phyloP scores from a whole-genome alignment of 2,797 vertebrate genomes.

The Micropoecilia bifurca region DNA sequence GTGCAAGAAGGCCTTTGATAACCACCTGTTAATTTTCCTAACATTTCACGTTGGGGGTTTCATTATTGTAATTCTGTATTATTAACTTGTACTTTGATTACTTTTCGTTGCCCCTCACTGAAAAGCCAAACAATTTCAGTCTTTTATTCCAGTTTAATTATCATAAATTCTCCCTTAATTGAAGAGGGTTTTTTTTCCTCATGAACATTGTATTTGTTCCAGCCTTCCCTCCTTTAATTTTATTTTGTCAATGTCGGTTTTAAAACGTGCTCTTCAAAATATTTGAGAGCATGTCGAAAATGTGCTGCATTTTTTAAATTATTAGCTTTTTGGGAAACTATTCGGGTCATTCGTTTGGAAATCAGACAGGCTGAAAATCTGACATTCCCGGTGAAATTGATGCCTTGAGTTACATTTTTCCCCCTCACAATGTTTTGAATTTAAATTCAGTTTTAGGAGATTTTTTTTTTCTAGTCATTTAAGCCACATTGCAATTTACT shows the following conservation, averaged over 20 bases:
- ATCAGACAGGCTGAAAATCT: background rate
- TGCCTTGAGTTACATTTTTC: background rate
- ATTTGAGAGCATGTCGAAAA: background rate
- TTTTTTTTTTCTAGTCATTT: background rate
- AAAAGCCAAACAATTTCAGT: slow-evolving; percentile 45
- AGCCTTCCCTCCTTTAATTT: background rate
- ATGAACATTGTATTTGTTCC: background rate
- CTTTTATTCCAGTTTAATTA: slow-evolving; percentile 1
- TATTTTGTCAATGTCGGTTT: background rate
- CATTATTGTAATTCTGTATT: background rate
- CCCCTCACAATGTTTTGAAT: background rate
- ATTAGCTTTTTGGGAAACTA: background rate
- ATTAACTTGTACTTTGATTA: background rate
- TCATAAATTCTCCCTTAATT: background rate
- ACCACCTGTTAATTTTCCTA: slow-evolving; percentile 12
- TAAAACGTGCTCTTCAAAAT: background rate
- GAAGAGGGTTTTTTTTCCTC: background rate
- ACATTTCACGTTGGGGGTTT: background rate
- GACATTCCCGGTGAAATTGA: background rate
- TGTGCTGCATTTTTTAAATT: background rate
- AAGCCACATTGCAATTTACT: background rate
- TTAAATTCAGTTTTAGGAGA: background rate
- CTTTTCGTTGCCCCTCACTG: slow-evolving; percentile 7
- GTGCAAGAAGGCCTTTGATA: background rate
- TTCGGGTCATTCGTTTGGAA: background rate